Percentiles rank a stretch among this genome's conserved stretches.
Conservation (phyloP, 2,797 vertebrate genomes). For the Paedocypris micromegethes region DNA sequence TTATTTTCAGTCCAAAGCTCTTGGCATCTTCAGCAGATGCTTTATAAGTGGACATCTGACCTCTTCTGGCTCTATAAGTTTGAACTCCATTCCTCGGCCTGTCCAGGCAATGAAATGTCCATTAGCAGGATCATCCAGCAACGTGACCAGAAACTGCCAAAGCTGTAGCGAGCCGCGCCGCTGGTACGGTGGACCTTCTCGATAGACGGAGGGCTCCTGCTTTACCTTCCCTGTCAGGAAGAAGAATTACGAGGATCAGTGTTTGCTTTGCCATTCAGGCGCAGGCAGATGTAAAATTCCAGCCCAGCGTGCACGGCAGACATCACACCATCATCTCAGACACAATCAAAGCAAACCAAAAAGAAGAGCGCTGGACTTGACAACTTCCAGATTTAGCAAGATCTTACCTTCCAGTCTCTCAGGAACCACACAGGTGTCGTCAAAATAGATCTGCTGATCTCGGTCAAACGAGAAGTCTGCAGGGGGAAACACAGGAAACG, state of each 20-base stretch:
- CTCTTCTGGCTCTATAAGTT: constrained; percentile 94
- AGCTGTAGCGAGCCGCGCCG: constrained; percentile 80
- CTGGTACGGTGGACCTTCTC: constrained; percentile 86
- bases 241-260: constrained; percentile 33
- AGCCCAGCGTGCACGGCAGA: constrained; percentile 18
- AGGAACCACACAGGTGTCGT: constrained; percentile 90
- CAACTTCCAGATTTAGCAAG: neutral
- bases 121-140: constrained; percentile 89
- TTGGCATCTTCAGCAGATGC: too few species aligned
- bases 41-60: constrained; percentile 53
- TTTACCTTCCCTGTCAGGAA: constrained; percentile 67
- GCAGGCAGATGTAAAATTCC: constrained; percentile 54
- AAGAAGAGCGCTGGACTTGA: neutral
- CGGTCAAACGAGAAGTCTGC: constrained; percentile 86
- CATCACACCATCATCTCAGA: constrained; percentile 19
- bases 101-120: constrained; percentile 96
- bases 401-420: constrained; percentile 87
- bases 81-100: constrained; percentile 95
- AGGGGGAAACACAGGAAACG: neutral
- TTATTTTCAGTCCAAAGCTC: neutral
- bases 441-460: constrained; percentile 86
- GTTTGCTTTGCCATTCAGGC: constrained; percentile 14
- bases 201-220: constrained; percentile 78
- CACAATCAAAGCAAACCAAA: too few species aligned
- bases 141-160: constrained; percentile 86